Percentiles rank a stretch among this genome's conserved stretches.
Conservation (phyloP, 2,888 invertebrate species). For the Spatulosminthurus flaviceps region DNA sequence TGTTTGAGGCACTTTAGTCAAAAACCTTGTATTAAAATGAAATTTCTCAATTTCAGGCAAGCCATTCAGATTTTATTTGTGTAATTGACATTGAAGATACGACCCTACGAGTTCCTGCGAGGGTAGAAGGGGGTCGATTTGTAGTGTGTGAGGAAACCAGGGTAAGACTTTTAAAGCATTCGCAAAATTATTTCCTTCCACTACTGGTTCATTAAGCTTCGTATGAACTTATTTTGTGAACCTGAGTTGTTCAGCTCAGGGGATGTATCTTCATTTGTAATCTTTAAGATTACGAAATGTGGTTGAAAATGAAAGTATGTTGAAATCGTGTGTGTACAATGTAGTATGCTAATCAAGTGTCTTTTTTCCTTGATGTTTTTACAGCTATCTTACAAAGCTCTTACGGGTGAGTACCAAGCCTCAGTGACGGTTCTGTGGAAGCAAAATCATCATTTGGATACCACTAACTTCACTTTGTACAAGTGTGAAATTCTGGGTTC, state of each 20-base stretch:
- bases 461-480: slow-evolving; percentile 88
- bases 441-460: slow-evolving; percentile 89
- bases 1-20: too few species aligned
- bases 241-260: too few species aligned
- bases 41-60: slow-evolving; percentile 68
- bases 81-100: slow-evolving; percentile 90
- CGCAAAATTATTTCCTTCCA: neutral
- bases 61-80: slow-evolving; percentile 90
- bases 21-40: too few species aligned
- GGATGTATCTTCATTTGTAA: too few species aligned
- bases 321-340: too few species aligned
- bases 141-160: slow-evolving; percentile 93
- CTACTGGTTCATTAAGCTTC: neutral
- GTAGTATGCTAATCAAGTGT: neutral
- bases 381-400: slow-evolving; percentile 86
- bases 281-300: too few species aligned
- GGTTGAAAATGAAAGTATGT: too few species aligned
- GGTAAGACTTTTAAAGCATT: too few species aligned
- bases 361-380: slow-evolving; percentile 59
- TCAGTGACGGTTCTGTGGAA: slow-evolving; percentile 94
- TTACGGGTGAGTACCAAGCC: slow-evolving; percentile 86
- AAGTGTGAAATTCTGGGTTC: slow-evolving; percentile 96
- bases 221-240: too few species aligned
- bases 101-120: slow-evolving; percentile 86
- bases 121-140: slow-evolving; percentile 80